Conservation (phyloP, 2,113 vertebrate genomes). For the Irena cyanogastra region DNA sequence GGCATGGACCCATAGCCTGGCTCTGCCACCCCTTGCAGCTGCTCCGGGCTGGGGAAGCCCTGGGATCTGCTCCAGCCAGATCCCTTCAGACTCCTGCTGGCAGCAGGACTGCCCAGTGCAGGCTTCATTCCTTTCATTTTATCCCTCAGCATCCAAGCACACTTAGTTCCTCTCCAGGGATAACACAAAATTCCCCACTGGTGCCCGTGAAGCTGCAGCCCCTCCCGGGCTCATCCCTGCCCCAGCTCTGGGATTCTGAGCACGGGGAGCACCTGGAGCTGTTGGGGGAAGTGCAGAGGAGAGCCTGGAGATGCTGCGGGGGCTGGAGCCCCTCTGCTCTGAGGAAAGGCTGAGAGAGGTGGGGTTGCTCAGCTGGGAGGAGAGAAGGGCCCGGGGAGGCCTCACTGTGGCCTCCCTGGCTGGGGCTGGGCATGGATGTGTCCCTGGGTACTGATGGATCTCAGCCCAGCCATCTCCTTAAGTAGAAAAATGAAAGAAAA, state of each 20-base stretch:
- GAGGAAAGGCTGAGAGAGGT: background rate
- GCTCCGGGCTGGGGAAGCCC: no score
- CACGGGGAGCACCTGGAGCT: background rate
- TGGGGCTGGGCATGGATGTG: background rate
- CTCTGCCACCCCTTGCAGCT: background rate
- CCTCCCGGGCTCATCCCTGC: background rate
- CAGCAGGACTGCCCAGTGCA: background rate
- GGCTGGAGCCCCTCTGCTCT: background rate
- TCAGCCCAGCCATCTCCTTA: background rate
- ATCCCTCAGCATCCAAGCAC: background rate
- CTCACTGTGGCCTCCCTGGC: background rate
- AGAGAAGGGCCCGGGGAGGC: background rate
- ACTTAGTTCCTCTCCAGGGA: background rate
- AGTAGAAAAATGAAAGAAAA: background rate
- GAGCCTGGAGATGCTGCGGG: background rate
- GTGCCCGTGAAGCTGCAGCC: background rate
- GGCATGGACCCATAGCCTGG: background rate
- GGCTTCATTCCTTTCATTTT: background rate
- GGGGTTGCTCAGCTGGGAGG: background rate
- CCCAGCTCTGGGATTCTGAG: background rate
- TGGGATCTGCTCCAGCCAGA: background rate
- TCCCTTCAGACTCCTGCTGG: background rate
- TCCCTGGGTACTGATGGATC: background rate
- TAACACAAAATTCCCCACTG: background rate
- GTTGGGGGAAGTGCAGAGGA: background rate